Evolutionary conservation across 92 coral and sea anemone species (phyloP).

Genomic region (Heliopora coerulea): DNA sequence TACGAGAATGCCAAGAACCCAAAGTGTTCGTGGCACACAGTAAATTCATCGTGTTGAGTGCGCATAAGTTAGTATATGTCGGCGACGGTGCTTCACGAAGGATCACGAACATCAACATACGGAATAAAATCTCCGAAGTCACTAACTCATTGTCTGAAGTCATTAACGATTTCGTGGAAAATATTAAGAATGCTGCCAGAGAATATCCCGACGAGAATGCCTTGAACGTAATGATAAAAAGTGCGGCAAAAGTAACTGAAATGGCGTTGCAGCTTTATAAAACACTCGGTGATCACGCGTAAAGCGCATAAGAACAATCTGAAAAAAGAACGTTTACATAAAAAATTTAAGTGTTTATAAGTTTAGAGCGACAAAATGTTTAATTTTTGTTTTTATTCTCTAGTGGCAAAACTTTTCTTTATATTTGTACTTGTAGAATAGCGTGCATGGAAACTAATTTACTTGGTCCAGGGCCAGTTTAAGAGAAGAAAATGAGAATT

Average conservation of each 20-base stretch:
- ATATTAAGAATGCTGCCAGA: constrained; percentile 84
- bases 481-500: too few relatives aligned
- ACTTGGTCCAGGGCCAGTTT: too few relatives aligned
- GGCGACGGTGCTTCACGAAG: constrained; percentile 85
- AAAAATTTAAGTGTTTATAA: too few relatives aligned
- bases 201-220: constrained; percentile 83
- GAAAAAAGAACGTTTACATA: too few relatives aligned
- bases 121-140: constrained; percentile 52
- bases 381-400: too few relatives aligned
- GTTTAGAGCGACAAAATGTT: too few relatives aligned
- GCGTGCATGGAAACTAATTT: too few relatives aligned
- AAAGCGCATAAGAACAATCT: constrained; percentile 22
- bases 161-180: constrained; percentile 69
- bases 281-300: constrained; percentile 57
- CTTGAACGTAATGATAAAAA: constrained; percentile 76
- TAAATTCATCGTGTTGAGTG: constrained; percentile 93
- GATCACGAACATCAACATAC: constrained; percentile 56
- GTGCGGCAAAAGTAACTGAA: constrained; percentile 70
- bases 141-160: constrained; percentile 73
- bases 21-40: constrained; percentile 91
- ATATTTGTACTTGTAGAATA: too few relatives aligned
- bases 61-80: constrained; percentile 90
- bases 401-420: too few relatives aligned
- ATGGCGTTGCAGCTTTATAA: constrained; percentile 85
- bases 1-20: constrained; percentile 75